Evolutionary conservation across 2,888 invertebrate genomes (phyloP), one percentile per base, ranked within the genome.

Genomic region (Synanthedon myopaeformis): DNA sequence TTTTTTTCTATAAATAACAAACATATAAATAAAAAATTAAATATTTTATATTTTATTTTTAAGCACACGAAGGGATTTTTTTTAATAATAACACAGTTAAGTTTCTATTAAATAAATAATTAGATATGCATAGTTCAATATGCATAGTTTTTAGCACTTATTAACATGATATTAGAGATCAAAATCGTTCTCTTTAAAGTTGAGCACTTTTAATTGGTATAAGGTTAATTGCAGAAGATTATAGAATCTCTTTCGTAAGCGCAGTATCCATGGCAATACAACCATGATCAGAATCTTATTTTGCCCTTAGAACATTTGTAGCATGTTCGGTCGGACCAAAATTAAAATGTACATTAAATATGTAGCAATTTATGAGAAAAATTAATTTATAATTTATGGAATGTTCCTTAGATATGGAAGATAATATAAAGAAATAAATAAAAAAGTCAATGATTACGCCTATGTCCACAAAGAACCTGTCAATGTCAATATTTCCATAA

Each of bases 171-270:
- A n/a, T 14, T 23, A 56, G 56, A 56, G 56, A 56, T 56, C 56
- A 60, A 54, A 58, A 61, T 63, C 57, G 61, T 62, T 62, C 62
- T 58, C 63, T 62, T 56, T 55, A 53, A 58, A 58, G 61, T 65
- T 67, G 67, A 67, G 67, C 67, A 67, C 64, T 59, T 59, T 58
- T 12, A n/a, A 45, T 45, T 45, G 48, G n/a, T 14, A 45, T 10
- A 14, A 35, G 35, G 35, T 8, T 35, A 35, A 35, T 35, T 35
- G 35, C 6, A 35, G 35, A 35, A 35, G 35, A 35, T 35, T 35
- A 35, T 35, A 3, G 10, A 35, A 35, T 35, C 35, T 35, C 65
- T 72, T 67, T 70, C 62, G 65, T 67, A 60, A 61, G 55, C 56
- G 59, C 65, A 68, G 62, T 57, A 57, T 62, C 59, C 57, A 57